Base-by-base conservation (phyloP, 2,888 invertebrate genomes). In the Catocala nupta region DNA sequence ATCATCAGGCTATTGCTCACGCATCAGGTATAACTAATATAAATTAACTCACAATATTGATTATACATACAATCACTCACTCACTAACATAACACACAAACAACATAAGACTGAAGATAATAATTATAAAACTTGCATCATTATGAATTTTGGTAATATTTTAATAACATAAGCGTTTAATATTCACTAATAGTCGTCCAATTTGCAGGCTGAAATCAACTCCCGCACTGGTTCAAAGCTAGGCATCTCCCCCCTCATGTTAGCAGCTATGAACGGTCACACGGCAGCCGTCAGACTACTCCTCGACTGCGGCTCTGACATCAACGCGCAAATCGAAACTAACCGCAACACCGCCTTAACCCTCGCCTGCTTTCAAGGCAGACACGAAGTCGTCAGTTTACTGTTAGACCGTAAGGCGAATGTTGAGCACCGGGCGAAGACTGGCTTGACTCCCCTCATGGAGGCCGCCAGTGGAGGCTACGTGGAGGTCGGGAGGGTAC, bases 391-490 rank as follows among this genome's bases (percentile, higher is more conserved):
- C 54, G 99, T 99, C 56, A 98, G 98, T 88, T 95, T 99, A 59
- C 95, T 99, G 60, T 96, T 99, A 11, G 99, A 99, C 90, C 96
- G 99, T 73, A 98, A 99, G 87, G 99, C 99, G 34, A 99, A 99
- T 92, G 99, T 99, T 51, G 99, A 99, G 91, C 99, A 99, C 94
- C 96, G 99, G 77, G 99, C 99, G 5, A 99, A 99, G 96, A 99
- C 99, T 59, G 99, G 99, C 0, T 95, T 99, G 62, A 99, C 99
- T 12, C 99, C 99, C 0, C 95, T 99, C 33, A 99, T 99, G 99
- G 99, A 99, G 93, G 99, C 99, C 53, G 99, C 99, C 0, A 99
- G 99, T 83, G 99, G 99, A 60, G 99, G 99, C 61, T 99, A 99
- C 92, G 99, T 99, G 58, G 99, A 99, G 85, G 99, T 99, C 47